Evolutionary conservation across 2,113 vertebrate genomes (phyloP).

Genomic region (Mandrillus leucophaeus): DNA sequence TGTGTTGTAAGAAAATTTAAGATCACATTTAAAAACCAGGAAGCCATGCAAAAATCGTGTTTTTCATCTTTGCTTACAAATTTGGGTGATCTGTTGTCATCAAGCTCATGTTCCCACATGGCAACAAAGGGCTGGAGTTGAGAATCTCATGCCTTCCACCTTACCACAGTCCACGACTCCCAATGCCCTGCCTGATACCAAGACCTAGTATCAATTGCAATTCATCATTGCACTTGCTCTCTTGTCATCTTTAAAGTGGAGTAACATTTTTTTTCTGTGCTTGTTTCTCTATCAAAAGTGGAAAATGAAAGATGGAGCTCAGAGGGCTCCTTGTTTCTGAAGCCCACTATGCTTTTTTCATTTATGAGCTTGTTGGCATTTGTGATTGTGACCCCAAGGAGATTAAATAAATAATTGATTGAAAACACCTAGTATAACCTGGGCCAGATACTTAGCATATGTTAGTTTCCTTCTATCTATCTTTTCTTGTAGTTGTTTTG

Average conservation of each 20-base stretch:
- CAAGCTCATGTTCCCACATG: neutral
- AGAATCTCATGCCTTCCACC: too few relatives aligned
- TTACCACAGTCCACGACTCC: too few relatives aligned
- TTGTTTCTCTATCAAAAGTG: slow-evolving; percentile 6
- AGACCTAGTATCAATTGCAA: neutral
- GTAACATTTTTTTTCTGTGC: neutral
- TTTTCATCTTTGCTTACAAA: neutral
- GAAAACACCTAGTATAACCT: neutral
- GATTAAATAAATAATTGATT: slow-evolving; percentile 28
- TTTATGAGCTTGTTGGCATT: neutral
- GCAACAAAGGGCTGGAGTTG: too few relatives aligned
- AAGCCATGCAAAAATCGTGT: neutral
- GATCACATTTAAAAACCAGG: neutral
- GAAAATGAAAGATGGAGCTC: neutral
- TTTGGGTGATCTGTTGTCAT: neutral
- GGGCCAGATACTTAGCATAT: neutral
- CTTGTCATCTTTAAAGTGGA: neutral
- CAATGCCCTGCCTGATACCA: neutral
- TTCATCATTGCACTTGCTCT: neutral
- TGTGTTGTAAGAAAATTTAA: neutral
- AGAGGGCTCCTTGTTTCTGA: neutral
- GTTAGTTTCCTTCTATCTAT: neutral
- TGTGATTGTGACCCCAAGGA: neutral
- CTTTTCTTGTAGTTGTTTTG: slow-evolving; percentile 29
- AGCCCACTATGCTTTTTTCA: neutral